Evolutionary conservation across 1,140 invertebrate species (phyloP).

Genomic region (Stegodyphus mimosarum): DNA sequence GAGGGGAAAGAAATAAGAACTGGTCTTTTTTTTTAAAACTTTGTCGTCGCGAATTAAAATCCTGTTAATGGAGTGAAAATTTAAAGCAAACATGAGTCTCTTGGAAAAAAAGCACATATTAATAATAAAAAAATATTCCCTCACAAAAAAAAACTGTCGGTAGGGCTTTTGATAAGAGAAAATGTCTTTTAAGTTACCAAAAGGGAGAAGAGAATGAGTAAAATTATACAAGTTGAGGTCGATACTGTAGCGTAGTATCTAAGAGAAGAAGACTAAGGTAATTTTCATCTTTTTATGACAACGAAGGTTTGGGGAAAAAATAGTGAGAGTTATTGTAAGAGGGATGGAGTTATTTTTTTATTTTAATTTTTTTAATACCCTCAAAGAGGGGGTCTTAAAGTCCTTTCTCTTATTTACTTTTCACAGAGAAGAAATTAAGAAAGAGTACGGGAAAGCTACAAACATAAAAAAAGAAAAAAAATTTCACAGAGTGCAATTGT

Average conservation of each 20-base stretch:
- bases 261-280: constrained; percentile 29
- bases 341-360: constrained; percentile 29
- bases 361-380: constrained; percentile 47
- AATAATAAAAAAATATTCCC: no score
- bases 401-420: constrained; percentile 55
- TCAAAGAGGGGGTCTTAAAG: constrained; percentile 57
- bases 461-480: background rate
- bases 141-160: constrained; percentile 22
- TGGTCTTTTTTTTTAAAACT: background rate
- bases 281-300: constrained; percentile 60
- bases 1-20: no score
- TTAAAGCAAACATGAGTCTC: constrained; percentile 9
- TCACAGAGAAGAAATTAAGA: constrained; percentile 49
- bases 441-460: constrained; percentile 7
- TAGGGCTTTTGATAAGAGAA: background rate
- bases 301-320: background rate
- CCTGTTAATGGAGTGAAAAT: constrained; percentile 25
- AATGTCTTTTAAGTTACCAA: constrained; percentile 26
- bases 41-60: constrained; percentile 21
- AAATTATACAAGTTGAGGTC: constrained; percentile 50
- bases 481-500: constrained; percentile 32
- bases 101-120: background rate
- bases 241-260: constrained; percentile 38
- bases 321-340: constrained; percentile 46
- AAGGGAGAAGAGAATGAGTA: constrained; percentile 1